Percentiles rank a stretch among this genome's conserved stretches.
Conservation (phyloP, 1,140 invertebrate genomes). For the Orius laevigatus region DNA sequence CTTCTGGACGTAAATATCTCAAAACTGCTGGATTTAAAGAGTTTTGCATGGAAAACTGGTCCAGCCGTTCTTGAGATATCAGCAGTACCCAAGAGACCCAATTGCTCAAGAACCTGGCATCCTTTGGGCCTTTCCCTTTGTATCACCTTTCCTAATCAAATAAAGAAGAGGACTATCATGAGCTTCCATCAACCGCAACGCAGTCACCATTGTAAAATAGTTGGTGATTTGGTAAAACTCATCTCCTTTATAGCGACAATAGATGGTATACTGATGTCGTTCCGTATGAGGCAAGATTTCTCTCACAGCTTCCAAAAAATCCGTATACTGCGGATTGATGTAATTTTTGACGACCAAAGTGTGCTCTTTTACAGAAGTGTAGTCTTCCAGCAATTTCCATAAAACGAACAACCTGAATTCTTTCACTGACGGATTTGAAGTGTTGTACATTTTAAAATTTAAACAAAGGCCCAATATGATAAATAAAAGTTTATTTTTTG, state of each 20-base stretch:
- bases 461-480: too few species aligned
- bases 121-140: not conserved
- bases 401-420: constrained; percentile 3
- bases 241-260: constrained; percentile 1
- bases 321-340: not conserved
- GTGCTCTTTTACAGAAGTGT: constrained; percentile 6
- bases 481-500: not conserved
- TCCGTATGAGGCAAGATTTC: constrained; percentile 7
- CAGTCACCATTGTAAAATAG: constrained; percentile 7
- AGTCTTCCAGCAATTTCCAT: constrained; percentile 7
- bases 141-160: constrained; percentile 5
- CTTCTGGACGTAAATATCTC: not conserved
- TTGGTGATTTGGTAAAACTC: constrained; percentile 3
- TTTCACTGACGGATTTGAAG: not conserved
- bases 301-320: constrained; percentile 5
- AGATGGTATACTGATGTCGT: not conserved
- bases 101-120: not conserved
- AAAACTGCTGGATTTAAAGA: not conserved
- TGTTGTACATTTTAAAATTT: constrained; percentile 4
- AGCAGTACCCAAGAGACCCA: not conserved
- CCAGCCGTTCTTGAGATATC: not conserved
- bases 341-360: constrained; percentile 3
- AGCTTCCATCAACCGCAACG: constrained; percentile 3
- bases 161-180: constrained; percentile 8
- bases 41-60: not conserved